Base-by-base conservation (phyloP, 2,797 vertebrate species). In the Muraenolepis orangiensis region DNA sequence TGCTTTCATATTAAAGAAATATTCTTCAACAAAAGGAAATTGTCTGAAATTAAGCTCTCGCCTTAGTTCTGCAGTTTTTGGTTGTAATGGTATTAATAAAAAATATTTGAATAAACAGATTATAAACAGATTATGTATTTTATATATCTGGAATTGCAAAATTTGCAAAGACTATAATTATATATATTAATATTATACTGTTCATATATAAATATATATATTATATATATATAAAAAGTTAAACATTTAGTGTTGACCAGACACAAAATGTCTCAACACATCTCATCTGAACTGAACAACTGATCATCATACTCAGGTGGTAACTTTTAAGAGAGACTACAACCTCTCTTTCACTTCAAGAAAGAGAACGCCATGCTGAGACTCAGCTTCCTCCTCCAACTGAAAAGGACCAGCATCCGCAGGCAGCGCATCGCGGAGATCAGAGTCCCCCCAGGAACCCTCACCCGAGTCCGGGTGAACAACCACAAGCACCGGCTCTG, bases 281-380 rank as follows among this genome's bases (percentile, higher is more conserved):
- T n/a, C n/a, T n/a, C n/a, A n/a, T n/a, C n/a, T n/a, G n/a, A n/a
- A n/a, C n/a, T 6, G 4, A 40, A n/a, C 18, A 57, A 7, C 7
- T 23, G 20, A 57, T 57, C 51, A 57, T 57, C 51, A n/a, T 51
- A 20, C n/a, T 57, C 20, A 23, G 51, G 20, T n/a, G 51, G 8
- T 16, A 10, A 20, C 51, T 7, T 23, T 18, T 57, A n/a, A 57
- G 51, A 57, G 46, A 57, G 51, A 57, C 51, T 57, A 8, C n/a
- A 57, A 57, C 40, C 51, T 57, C 51, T 4, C 11, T 74, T 67
- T 34, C 2, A 30, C 28, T 71, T 32, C 28, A 5, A 88, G 84
- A 86, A n/a, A 42, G 80, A 86, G 72, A 85, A 89, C 74, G 72
- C 67, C 72, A 85, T 69, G 66, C 82, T 78, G 74, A 87, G 78